phyloP scores from a whole-genome alignment of 1,140 invertebrate species.

The Megalonaias nervosa region DNA sequence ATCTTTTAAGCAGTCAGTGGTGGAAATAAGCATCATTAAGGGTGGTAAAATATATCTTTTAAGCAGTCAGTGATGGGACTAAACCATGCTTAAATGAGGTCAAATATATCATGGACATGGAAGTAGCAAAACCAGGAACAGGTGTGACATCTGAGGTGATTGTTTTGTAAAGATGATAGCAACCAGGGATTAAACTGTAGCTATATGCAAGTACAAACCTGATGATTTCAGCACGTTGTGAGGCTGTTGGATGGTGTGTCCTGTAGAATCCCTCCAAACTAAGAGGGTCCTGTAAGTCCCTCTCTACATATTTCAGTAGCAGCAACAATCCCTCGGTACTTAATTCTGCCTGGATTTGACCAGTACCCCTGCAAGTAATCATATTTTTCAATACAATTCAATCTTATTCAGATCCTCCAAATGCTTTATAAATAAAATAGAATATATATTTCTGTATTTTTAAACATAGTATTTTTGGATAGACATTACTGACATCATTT shows the following conservation, averaged over 20 bases:
- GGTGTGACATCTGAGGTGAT: no score
- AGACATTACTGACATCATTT: background rate
- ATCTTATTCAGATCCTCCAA: background rate
- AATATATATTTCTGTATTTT: background rate
- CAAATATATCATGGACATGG: no score
- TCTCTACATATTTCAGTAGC: conserved; percentile 51
- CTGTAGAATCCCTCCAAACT: conserved; percentile 55
- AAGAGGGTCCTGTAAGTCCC: conserved; percentile 48
- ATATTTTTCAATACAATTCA: background rate
- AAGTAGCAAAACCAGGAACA: no score
- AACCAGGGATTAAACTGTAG: no score
- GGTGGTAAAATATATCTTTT: no score
- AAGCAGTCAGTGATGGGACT: no score
- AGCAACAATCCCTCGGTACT: conserved; percentile 48
- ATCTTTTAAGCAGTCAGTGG: no score
- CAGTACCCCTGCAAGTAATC: conserved; percentile 22
- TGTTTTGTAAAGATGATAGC: no score
- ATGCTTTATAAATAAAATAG: background rate
- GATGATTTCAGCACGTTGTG: conserved; percentile 46
- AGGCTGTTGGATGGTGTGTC: conserved; percentile 44
- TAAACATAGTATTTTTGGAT: no score
- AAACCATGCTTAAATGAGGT: no score
- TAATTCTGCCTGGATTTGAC: conserved; percentile 46
- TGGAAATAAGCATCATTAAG: no score
- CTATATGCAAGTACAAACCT: no score